phyloP scores from a whole-genome alignment of 2,888 invertebrate species.

The Archaeoteleia sp. region DNA sequence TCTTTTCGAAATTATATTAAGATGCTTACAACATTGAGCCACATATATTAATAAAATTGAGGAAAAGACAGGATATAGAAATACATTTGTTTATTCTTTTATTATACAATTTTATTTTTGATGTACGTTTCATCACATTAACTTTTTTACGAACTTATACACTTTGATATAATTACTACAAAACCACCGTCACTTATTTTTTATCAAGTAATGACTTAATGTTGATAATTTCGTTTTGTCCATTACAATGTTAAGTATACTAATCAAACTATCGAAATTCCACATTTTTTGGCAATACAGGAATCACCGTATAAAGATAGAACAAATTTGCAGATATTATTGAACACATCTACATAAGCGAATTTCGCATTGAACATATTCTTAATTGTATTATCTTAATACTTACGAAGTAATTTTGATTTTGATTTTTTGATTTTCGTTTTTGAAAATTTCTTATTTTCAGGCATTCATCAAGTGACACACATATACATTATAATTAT shows the following conservation, averaged over 20 bases:
- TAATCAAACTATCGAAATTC: constrained; percentile 24
- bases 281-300: constrained; percentile 36
- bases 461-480: constrained; percentile 28
- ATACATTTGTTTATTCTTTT: constrained; percentile 18
- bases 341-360: constrained; percentile 37
- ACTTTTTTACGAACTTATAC: constrained; percentile 47
- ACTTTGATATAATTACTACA: constrained; percentile 50
- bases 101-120: constrained; percentile 49
- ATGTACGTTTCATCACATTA: constrained; percentile 49
- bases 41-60: no score
- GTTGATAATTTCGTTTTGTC: constrained; percentile 40
- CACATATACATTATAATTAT: no score
- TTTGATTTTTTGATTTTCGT: constrained; percentile 67
- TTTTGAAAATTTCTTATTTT: constrained; percentile 31
- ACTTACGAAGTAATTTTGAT: constrained; percentile 71
- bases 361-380: constrained; percentile 48
- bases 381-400: constrained; percentile 60
- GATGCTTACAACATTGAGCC: no score
- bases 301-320: constrained; percentile 45
- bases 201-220: constrained; percentile 29
- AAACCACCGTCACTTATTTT: constrained; percentile 33
- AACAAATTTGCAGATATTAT: constrained; percentile 45
- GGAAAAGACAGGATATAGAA: background rate
- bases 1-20: no score
- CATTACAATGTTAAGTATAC: constrained; percentile 33